A percentile compares a stretch with the other conserved stretches of the same genome.
Evolutionary conservation across 1,140 invertebrate genomes (phyloP).

Genomic region (Lordiphosa collinella): DNA sequence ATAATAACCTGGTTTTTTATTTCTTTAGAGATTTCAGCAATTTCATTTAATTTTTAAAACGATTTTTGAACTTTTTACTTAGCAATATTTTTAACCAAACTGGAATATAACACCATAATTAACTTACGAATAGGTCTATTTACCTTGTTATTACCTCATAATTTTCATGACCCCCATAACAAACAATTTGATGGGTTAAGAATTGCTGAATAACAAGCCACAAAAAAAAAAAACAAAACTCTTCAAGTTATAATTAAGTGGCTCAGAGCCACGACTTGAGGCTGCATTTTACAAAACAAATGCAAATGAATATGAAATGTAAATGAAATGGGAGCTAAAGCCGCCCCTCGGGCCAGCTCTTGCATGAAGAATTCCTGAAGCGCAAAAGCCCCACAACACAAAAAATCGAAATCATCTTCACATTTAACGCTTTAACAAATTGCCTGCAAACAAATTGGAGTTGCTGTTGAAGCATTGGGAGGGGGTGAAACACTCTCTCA

Average conservation of each 20-base stretch:
- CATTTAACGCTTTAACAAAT: slow-evolving; percentile 54
- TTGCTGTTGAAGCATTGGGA: slow-evolving; percentile 30
- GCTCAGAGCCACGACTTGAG: slow-evolving; percentile 13
- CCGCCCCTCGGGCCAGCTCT: slow-evolving; percentile 27
- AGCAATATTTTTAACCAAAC: slow-evolving; percentile 4
- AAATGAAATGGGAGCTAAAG: slow-evolving; percentile 13
- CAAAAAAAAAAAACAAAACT: slow-evolving; percentile 2
- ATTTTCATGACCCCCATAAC: slow-evolving; percentile 19
- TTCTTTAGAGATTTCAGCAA: neutral
- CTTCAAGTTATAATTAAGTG: slow-evolving; percentile 50
- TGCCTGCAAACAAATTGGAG: slow-evolving; percentile 36
- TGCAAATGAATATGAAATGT: slow-evolving; percentile 36
- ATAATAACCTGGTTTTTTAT: slow-evolving; percentile 1
- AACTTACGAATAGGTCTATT: slow-evolving; percentile 22
- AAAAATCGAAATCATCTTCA: slow-evolving; percentile 49
- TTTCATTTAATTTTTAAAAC: slow-evolving; percentile 1
- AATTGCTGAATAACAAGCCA: slow-evolving; percentile 37
- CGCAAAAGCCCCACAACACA: slow-evolving; percentile 32
- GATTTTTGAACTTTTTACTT: slow-evolving; percentile 21
- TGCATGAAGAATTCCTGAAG: slow-evolving; percentile 47
- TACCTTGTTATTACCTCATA: slow-evolving; percentile 37
- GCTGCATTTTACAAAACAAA: slow-evolving; percentile 7
- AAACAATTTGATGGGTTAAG: slow-evolving; percentile 23
- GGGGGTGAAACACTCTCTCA: slow-evolving; percentile 11
- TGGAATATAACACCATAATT: slow-evolving; percentile 21